These are phyloP conservation scores for Sclerodermus sp. DNA, from an alignment of 2,888 invertebrate species.

Conservation along the genomic window DNA sequence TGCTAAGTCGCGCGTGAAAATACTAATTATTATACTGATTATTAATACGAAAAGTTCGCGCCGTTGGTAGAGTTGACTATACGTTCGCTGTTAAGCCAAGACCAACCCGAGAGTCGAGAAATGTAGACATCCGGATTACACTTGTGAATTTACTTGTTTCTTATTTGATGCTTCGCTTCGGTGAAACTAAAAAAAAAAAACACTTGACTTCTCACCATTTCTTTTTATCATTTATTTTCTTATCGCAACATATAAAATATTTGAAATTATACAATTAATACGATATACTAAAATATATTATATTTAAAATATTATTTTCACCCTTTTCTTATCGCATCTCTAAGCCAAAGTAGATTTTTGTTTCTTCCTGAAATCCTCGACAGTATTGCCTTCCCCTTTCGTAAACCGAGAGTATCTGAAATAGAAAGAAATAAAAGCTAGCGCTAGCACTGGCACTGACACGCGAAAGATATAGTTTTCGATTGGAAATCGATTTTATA, in stretches of 20 bases:
- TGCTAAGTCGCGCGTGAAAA: slow-evolving; percentile 58
- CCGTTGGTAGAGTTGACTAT: background rate
- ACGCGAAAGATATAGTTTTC: too few species aligned
- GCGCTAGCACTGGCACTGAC: too few species aligned
- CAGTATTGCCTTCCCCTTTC: slow-evolving; percentile 60
- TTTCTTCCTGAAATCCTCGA: slow-evolving; percentile 60
- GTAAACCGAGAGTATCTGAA: slow-evolving; percentile 67
- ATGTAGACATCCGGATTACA: slow-evolving; percentile 44
- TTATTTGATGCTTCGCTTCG: too few species aligned
- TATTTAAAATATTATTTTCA: background rate
- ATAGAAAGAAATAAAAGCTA: slow-evolving; percentile 14
- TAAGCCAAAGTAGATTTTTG: slow-evolving; percentile 67
- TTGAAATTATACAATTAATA: too few species aligned
- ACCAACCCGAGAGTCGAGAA: slow-evolving; percentile 21
- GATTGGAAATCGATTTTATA: too few species aligned
- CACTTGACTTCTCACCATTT: too few species aligned
- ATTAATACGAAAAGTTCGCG: slow-evolving; percentile 56
- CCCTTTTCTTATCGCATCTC: too few species aligned
- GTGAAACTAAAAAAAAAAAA: too few species aligned
- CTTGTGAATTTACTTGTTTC: background rate
- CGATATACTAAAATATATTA: background rate
- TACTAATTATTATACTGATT: slow-evolving; percentile 58
- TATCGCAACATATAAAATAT: too few species aligned
- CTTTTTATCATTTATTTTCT: too few species aligned
- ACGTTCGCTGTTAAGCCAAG: slow-evolving; percentile 26